Conservation (phyloP, 2,888 invertebrate genomes). For the Crocallis elinguaria region DNA sequence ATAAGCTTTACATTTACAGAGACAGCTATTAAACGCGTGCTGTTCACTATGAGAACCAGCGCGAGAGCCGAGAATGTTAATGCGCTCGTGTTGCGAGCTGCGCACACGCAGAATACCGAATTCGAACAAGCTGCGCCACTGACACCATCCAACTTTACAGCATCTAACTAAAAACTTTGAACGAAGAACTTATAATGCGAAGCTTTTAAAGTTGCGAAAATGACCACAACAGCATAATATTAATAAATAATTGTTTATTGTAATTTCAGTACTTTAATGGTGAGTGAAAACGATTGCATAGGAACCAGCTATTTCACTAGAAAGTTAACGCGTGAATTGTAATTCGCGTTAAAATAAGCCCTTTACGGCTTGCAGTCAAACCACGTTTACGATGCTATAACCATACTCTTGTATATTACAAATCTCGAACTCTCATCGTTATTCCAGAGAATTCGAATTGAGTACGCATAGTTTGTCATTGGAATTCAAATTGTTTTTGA, state of each 20-base stretch:
- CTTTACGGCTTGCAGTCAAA: conserved; percentile 29
- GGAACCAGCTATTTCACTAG: conserved; percentile 22
- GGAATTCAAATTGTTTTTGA: conserved; percentile 57
- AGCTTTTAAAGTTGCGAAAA: conserved; percentile 9
- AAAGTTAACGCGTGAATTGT: conserved; percentile 20
- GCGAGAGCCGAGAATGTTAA: conserved; percentile 77
- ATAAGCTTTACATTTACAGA: conserved; percentile 42
- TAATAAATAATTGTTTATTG: conserved; percentile 11
- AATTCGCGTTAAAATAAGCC: conserved; percentile 37
- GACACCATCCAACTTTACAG: conserved; percentile 39
- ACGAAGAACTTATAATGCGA: background rate
- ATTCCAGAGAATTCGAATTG: conserved; percentile 52
- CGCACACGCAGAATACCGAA: conserved; percentile 72
- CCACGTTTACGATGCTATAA: conserved; percentile 50
- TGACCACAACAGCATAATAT: background rate
- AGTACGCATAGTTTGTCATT: conserved; percentile 39
- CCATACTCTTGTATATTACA: conserved; percentile 48
- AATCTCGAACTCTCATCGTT: conserved; percentile 43
- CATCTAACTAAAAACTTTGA: conserved; percentile 17
- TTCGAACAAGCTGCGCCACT: conserved; percentile 52
- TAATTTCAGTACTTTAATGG: conserved; percentile 5
- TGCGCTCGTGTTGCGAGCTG: conserved; percentile 73
- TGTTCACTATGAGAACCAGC: conserved; percentile 73
- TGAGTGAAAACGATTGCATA: conserved; percentile 17
- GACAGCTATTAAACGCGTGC: conserved; percentile 53